Base-by-base conservation (phyloP, 2,888 invertebrate species). In the Geophilus truncorum region DNA sequence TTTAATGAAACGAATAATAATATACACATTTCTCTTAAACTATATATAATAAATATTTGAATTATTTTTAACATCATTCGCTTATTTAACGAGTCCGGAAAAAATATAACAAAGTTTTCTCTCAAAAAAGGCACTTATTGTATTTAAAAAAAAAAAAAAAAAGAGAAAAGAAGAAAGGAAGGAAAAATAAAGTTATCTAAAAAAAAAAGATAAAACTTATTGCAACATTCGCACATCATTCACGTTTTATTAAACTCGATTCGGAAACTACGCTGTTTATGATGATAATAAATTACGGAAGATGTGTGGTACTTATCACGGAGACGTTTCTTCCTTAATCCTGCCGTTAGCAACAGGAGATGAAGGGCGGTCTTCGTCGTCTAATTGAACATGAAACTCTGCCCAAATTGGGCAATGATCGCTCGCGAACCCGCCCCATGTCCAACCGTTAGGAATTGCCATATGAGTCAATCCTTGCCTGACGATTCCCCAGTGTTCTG, bases 381-480 rank as follows among this genome's bases (percentile, higher is more conserved):
- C 36, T 45, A 45, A 78, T n/a, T 45, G 81, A 21, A 81, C 81
- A 82, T 88, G 90, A 80, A 92, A 87, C 86, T 94, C 93, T n/a
- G 90, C 90, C 92, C 93, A 94, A 1, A 93, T 88, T 0, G 94
- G 94, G 84, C 92, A 93, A 86, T 91, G 91, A 45, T 91, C 90
- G 30, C 93, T 93, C 0, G 91, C 93, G 0, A 92, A 90, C 0
- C 94, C 94, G 12, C 93, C 93, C 94, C 93, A 94, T 21, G 90
- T 90, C 94, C 94, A 94, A 4, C 93, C 93, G n/a, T 92, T 89
- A 0, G 94, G 94, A 83, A 94, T 94, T 77, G 93, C 93, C 80
- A 93, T 87, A 85, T 93, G 93, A 81, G 91, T 91, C 62, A 94
- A 87, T 0, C 94, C 94, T 18, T 91, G 90, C 79, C 90, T 89